Conservation (phyloP, 2,888 invertebrate species). For the Amiota communis region DNA sequence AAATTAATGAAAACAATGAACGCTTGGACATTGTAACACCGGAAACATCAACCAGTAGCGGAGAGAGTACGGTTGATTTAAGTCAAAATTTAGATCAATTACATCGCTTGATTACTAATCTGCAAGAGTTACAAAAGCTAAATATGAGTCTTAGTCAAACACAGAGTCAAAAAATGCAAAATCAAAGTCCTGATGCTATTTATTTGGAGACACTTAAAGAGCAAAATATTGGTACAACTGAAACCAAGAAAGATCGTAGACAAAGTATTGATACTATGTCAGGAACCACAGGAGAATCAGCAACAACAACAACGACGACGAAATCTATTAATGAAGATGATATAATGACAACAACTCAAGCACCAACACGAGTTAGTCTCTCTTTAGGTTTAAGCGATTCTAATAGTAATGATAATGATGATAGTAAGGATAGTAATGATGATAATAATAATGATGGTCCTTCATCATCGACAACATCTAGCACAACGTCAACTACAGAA, state of each 20-base stretch:
- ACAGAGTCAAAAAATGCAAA: slow-evolving; percentile 57
- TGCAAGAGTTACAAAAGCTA: slow-evolving; percentile 69
- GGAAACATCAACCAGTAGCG: not conserved
- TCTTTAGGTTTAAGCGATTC: slow-evolving; percentile 51
- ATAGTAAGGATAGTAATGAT: slow-evolving; percentile 32
- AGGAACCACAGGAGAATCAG: not conserved
- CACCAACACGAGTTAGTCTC: slow-evolving; percentile 63
- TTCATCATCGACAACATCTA: slow-evolving; percentile 36
- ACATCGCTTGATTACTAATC: slow-evolving; percentile 74
- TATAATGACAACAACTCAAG: slow-evolving; percentile 44
- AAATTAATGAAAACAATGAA: slow-evolving; percentile 4
- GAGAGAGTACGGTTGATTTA: slow-evolving; percentile 46
- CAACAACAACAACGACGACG: slow-evolving; percentile 22
- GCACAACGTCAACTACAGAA: slow-evolving; percentile 42
- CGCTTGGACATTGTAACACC: slow-evolving; percentile 20
- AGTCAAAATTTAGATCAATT: slow-evolving; percentile 74
- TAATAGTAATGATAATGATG: slow-evolving; percentile 38
- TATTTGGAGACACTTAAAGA: slow-evolving; percentile 60
- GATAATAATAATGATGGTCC: slow-evolving; percentile 26
- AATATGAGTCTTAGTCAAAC: slow-evolving; percentile 60
- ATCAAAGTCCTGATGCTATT: slow-evolving; percentile 45
- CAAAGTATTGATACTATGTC: slow-evolving; percentile 61
- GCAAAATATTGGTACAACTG: slow-evolving; percentile 45
- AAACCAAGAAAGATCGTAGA: slow-evolving; percentile 73
- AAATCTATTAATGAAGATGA: slow-evolving; percentile 2